Percentiles rank a stretch among this genome's conserved stretches.
These are phyloP conservation scores for Ptychochromis oligacanthus DNA, from an alignment of 2,113 vertebrate species.

Conservation along the genomic window DNA sequence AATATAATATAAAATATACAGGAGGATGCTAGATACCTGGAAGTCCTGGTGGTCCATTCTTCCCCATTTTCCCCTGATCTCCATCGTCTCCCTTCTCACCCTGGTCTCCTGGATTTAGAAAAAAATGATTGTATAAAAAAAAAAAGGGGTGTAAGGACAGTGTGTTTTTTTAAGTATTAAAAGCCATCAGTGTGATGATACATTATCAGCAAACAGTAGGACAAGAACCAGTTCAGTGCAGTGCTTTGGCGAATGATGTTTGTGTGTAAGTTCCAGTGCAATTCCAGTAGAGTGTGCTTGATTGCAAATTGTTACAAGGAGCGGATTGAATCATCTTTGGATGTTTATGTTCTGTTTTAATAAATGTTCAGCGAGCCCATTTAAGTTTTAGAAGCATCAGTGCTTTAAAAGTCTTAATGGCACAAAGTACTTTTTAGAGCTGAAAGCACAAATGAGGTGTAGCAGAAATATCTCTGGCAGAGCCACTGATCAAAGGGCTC, in stretches of 20 bases:
- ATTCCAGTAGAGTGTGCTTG: not conserved
- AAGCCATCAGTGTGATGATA: constrained; percentile 1
- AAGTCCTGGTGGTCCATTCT: constrained; percentile 69
- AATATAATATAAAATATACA: not conserved
- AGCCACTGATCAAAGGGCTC: not conserved
- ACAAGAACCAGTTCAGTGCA: not conserved
- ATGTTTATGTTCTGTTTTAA: not conserved
- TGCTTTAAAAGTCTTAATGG: not conserved
- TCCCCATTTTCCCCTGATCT: constrained; percentile 65
- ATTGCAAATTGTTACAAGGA: not conserved
- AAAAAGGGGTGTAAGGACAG: no score
- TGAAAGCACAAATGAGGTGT: constrained; percentile 28
- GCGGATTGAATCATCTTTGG: not conserved
- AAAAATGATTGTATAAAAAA: not conserved
- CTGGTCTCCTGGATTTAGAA: constrained; percentile 63
- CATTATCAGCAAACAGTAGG: not conserved
- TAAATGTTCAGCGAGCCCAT: not conserved
- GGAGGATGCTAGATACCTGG: constrained; percentile 45
- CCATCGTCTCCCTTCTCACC: constrained; percentile 68
- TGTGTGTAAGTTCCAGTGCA: not conserved
- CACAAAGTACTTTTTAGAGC: not conserved
- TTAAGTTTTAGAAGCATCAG: constrained; percentile 13
- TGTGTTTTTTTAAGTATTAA: not conserved
- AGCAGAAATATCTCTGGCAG: constrained; percentile 26
- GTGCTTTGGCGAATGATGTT: not conserved